Base-by-base conservation (phyloP, 2,113 vertebrate genomes). In the Ceuthmochares aereus region DNA sequence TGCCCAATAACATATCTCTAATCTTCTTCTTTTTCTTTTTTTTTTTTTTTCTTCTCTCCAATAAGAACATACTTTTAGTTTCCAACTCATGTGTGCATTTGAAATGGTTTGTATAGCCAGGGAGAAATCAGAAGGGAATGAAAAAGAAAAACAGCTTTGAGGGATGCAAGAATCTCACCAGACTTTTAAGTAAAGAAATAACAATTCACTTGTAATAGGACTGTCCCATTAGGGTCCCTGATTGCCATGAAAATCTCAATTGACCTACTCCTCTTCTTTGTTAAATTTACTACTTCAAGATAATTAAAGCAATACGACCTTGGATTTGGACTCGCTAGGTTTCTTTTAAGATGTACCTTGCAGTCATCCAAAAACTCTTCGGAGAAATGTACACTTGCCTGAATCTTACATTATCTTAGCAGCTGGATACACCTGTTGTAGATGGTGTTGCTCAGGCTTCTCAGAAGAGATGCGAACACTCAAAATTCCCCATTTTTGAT, bases 151-250 rank as follows among this genome's bases (percentile, higher is more conserved):
- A 94, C 49, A 75, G 87, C 80, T 94, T 94, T 91, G 79, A 96
- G 84, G 93, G 90, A 84, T 95, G 95, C 89, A 94, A 93, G 92
- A 84, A 86, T 95, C 96, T 97, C 96, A 96, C 92, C 95, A 66
- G 52, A 96, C 87, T 94, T 97, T 51, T 72, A 95, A 94, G 93
- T 96, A 96, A 98, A 95, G 94, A 96, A 98, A 96, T 96, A 98
- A 98, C 98, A 98, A 96, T 97, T 98, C 97, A 98, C 97, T 97
- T 96, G 96, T 96, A 97, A 97, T 95, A 93, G 89, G 97, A 96
- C 96, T 98, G 98, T 98, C 93, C 98, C 97, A 51, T 98, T 97
- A 98, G 86, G 97, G 98, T 98, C 97, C 97, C 96, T 89, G 73
- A 91, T 59, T 97, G 97, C 97, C 70, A 87, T 2, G 13, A 84